These are phyloP conservation scores for Cheiracanthium punctorium DNA, from an alignment of 2,888 invertebrate genomes.

Conservation along the genomic window DNA sequence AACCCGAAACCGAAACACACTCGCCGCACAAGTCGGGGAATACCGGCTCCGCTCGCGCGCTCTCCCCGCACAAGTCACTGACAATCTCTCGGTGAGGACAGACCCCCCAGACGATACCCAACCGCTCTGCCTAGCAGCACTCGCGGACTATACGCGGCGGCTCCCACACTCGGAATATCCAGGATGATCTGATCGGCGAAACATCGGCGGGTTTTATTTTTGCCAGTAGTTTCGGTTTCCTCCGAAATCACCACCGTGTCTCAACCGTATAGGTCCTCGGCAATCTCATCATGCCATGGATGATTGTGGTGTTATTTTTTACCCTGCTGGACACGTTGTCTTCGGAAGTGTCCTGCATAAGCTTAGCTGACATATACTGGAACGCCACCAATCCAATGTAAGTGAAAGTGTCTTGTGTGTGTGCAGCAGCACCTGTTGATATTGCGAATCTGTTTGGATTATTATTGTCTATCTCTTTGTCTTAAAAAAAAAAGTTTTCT, in stretches of 20 bases:
- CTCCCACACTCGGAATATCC: conserved; percentile 17
- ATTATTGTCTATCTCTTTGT: neutral
- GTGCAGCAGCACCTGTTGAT: conserved; percentile 2
- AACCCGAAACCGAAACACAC: neutral
- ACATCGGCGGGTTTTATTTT: too few relatives aligned
- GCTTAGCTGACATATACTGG: conserved; percentile 80
- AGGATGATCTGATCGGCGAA: neutral
- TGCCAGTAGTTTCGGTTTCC: neutral
- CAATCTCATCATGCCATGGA: conserved; percentile 77
- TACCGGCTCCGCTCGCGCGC: neutral
- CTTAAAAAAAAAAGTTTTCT: too few relatives aligned
- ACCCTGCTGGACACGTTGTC: conserved; percentile 79
- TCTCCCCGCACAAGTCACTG: neutral
- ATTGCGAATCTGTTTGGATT: neutral
- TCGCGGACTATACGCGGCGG: neutral
- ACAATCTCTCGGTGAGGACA: neutral
- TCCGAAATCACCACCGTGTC: neutral
- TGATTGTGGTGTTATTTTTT: conserved; percentile 78
- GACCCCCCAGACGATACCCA: neutral
- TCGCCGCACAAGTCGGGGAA: neutral
- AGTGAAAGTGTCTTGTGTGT: conserved; percentile 75
- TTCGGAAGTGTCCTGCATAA: conserved; percentile 78
- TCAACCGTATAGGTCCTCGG: neutral
- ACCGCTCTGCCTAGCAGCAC: conserved; percentile 20
- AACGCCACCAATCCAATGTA: conserved; percentile 80